A percentile compares a stretch with the other conserved stretches of the same genome.
Evolutionary conservation across 2,888 invertebrate genomes (phyloP).

Genomic region (Ceraclea dissimilis): DNA sequence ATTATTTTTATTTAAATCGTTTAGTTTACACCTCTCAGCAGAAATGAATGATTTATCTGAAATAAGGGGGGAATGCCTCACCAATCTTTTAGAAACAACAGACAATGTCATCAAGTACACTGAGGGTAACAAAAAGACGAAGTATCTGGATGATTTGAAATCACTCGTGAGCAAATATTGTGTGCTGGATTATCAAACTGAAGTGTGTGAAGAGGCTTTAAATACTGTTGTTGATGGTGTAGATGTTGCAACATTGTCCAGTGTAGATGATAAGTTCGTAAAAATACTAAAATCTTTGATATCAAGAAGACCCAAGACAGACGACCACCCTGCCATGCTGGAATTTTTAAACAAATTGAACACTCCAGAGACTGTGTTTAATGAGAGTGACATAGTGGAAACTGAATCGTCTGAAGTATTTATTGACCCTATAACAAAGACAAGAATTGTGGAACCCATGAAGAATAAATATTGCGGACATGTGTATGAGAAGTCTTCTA

Average conservation of each 20-base stretch:
- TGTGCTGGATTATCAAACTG: constrained; percentile 9
- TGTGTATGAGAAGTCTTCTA: constrained; percentile 15
- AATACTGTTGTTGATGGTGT: constrained; percentile 1
- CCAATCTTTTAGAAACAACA: neutral
- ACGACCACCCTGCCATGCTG: neutral
- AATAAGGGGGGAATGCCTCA: constrained; percentile 6
- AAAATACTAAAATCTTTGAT: constrained; percentile 9
- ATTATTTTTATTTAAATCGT: no score
- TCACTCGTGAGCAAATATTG: constrained; percentile 10
- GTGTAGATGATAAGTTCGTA: constrained; percentile 8
- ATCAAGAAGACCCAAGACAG: constrained; percentile 4
- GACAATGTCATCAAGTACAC: constrained; percentile 13
- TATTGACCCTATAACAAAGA: constrained; percentile 16
- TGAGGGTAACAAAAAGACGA: constrained; percentile 6
- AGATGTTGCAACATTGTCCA: neutral
- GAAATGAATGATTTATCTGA: constrained; percentile 6
- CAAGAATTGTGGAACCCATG: constrained; percentile 10
- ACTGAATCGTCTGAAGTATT: constrained; percentile 11
- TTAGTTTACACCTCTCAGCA: no score
- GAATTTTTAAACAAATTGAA: neutral
- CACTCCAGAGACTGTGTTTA: neutral
- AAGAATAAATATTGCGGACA: constrained; percentile 15
- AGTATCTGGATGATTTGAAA: constrained; percentile 6
- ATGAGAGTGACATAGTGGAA: constrained; percentile 8
- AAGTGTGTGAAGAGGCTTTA: constrained; percentile 12